These are phyloP conservation scores for Pycnomerus fuliginosus DNA, from an alignment of 2,888 invertebrate genomes.

Conservation along the genomic window DNA sequence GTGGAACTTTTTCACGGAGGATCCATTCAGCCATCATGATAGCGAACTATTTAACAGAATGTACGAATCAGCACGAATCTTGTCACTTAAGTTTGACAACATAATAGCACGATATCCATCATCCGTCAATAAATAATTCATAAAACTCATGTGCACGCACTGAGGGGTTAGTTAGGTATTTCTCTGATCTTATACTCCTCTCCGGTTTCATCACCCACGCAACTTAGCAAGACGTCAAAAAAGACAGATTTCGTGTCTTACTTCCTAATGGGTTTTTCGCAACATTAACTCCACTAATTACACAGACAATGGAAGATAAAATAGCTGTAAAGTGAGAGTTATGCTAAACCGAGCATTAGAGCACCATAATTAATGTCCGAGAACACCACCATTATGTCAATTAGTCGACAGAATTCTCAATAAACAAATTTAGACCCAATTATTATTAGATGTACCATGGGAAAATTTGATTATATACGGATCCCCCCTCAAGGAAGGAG, in stretches of 20 bases:
- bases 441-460: too few relatives aligned
- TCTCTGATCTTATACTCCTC: neutral
- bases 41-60: too few relatives aligned
- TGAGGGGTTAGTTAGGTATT: neutral
- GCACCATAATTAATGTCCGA: conserved; percentile 17
- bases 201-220: conserved; percentile 2
- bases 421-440: too few relatives aligned
- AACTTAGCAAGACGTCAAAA: neutral
- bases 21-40: too few relatives aligned
- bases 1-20: too few relatives aligned
- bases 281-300: conserved; percentile 21
- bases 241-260: conserved; percentile 7
- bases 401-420: too few relatives aligned
- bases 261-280: conserved; percentile 12
- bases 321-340: conserved; percentile 21
- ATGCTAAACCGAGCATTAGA: conserved; percentile 13
- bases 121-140: conserved; percentile 10
- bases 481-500: too few relatives aligned
- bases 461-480: too few relatives aligned
- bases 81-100: conserved; percentile 11
- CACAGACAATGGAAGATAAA: conserved; percentile 17
- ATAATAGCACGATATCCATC: conserved; percentile 6
- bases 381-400: conserved; percentile 16
- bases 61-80: too few relatives aligned
- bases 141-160: too few relatives aligned